phyloP scores from a whole-genome alignment of 2,113 vertebrate genomes.

The Urocynchramus pylzowi region DNA sequence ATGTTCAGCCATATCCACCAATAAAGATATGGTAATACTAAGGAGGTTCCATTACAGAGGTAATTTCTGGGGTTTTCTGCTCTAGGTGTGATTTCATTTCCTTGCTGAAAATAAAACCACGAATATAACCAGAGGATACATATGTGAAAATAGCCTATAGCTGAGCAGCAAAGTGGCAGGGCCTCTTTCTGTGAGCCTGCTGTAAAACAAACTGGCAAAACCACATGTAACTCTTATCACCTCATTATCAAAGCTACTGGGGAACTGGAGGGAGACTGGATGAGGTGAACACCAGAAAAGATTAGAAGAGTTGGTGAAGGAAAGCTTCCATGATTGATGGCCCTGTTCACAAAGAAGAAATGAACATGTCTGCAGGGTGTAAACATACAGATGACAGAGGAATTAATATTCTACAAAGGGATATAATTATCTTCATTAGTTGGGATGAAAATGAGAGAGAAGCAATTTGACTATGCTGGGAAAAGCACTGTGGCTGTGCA shows the following conservation, averaged over 20 bases:
- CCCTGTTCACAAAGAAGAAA: not conserved
- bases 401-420: not conserved
- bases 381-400: slow-evolving; percentile 1
- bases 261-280: not conserved
- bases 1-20: not conserved
- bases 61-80: not conserved
- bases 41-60: not conserved
- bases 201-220: not conserved
- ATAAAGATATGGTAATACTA: not conserved
- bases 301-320: not conserved
- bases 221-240: not conserved
- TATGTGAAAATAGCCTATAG: not conserved
- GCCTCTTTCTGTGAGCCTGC: not conserved
- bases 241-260: not conserved
- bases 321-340: not conserved
- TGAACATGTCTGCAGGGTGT: not conserved
- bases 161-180: not conserved
- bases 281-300: not conserved
- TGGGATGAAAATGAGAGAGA: slow-evolving; percentile 3
- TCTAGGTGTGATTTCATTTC: not conserved
- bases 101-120: not conserved
- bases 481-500: not conserved
- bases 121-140: not conserved
- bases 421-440: not conserved
- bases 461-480: not conserved